A percentile compares a stretch with the other conserved stretches of the same genome.
phyloP scores from a whole-genome alignment of 1,140 invertebrate species.

The Nasonia longicornis region DNA sequence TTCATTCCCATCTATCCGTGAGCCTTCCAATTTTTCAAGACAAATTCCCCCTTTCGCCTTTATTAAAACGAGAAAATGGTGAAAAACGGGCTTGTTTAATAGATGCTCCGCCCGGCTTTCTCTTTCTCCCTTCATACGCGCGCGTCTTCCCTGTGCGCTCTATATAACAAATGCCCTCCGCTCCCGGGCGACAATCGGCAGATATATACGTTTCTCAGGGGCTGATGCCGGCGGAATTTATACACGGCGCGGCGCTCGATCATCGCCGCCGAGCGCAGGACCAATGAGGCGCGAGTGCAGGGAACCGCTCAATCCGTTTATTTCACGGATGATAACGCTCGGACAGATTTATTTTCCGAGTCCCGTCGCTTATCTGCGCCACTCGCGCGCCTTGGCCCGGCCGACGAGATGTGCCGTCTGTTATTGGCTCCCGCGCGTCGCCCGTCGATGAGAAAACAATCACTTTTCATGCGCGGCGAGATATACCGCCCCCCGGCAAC shows the following conservation, averaged over 20 bases:
- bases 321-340: slow-evolving; percentile 43
- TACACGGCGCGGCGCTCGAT: slow-evolving; percentile 20
- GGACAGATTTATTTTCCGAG: slow-evolving; percentile 22
- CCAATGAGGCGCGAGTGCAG: slow-evolving; percentile 9
- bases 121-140: neutral
- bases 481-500: neutral
- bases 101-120: neutral
- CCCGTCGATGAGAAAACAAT: slow-evolving; percentile 30
- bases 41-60: slow-evolving; percentile 24
- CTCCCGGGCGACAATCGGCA: slow-evolving; percentile 18
- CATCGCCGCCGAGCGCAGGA: neutral
- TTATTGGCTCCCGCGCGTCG: neutral
- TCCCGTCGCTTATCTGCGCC: neutral
- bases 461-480: neutral
- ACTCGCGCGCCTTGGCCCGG: neutral
- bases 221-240: slow-evolving; percentile 16
- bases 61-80: slow-evolving; percentile 34
- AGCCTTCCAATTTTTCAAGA: slow-evolving; percentile 40
- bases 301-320: slow-evolving; percentile 25
- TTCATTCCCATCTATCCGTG: slow-evolving; percentile 29
- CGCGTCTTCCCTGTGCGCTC: neutral
- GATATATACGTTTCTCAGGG: slow-evolving; percentile 3
- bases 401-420: neutral
- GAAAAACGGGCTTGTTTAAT: slow-evolving; percentile 40
- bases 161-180: slow-evolving; percentile 35